These are phyloP conservation scores for Aplochiton taeniatus DNA, from an alignment of 2,797 vertebrate species.

Conservation along the genomic window DNA sequence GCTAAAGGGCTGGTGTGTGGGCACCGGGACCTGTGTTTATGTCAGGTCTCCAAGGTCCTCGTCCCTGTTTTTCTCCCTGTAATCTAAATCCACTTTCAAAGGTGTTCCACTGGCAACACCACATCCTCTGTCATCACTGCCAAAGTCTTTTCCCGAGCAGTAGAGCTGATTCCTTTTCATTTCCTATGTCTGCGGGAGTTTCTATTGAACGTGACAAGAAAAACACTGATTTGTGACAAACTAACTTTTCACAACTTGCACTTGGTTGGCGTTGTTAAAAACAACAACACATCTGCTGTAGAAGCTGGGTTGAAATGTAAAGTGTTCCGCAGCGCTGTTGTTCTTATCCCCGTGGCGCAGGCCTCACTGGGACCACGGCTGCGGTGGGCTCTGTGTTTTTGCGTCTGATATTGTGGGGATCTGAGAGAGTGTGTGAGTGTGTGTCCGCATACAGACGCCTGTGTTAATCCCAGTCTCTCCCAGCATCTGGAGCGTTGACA, in stretches of 20 bases:
- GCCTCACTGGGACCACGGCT: background rate
- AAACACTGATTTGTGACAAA: too few species aligned
- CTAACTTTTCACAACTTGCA: too few species aligned
- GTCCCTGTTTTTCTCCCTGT: slow-evolving; percentile 50
- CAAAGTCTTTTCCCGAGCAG: slow-evolving; percentile 48
- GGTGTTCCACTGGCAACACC: slow-evolving; percentile 52
- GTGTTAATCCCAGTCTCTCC: slow-evolving; percentile 73
- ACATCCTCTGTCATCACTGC: slow-evolving; percentile 41
- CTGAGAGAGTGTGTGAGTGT: slow-evolving; percentile 15
- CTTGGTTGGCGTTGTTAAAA: too few species aligned
- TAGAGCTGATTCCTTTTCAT: slow-evolving; percentile 1
- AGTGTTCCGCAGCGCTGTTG: too few species aligned
- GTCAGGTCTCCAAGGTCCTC: slow-evolving; percentile 65
- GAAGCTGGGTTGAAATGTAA: too few species aligned
- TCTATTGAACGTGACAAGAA: too few species aligned
- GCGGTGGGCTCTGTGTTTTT: background rate
- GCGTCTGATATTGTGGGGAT: background rate
- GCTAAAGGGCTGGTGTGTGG: slow-evolving; percentile 61
- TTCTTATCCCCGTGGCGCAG: too few species aligned
- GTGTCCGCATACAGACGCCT: slow-evolving; percentile 25
- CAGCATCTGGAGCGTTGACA: slow-evolving; percentile 80
- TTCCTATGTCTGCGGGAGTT: too few species aligned
- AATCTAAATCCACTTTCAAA: slow-evolving; percentile 61
- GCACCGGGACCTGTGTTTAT: slow-evolving; percentile 57
- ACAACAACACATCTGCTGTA: too few species aligned